Evolutionary conservation across 2,113 vertebrate genomes (phyloP).

Genomic region (Indri indri): DNA sequence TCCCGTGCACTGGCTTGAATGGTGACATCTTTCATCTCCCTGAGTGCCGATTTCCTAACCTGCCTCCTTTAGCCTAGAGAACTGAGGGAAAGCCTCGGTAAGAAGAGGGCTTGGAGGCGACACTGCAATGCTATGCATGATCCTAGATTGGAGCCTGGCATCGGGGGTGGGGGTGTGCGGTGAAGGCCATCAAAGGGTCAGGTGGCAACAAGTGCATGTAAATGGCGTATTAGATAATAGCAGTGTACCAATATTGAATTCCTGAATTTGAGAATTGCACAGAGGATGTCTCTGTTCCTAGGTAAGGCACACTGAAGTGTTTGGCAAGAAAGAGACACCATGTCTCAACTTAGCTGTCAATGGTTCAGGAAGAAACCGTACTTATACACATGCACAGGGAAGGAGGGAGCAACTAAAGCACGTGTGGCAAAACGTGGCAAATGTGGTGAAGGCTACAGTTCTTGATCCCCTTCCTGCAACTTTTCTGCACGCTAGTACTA

Average conservation of each 20-base stretch:
- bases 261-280: neutral
- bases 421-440: neutral
- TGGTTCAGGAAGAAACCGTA: neutral
- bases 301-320: neutral
- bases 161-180: neutral
- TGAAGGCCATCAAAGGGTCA: neutral
- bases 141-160: neutral
- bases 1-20: fast-evolving
- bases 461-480: neutral
- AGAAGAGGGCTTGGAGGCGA: neutral
- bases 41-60: neutral
- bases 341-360: neutral
- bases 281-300: neutral
- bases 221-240: neutral
- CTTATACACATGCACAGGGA: too few species aligned
- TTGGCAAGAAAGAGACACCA: neutral
- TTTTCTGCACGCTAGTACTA: neutral
- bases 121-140: too few species aligned
- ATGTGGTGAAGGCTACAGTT: neutral
- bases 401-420: neutral
- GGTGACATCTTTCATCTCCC: neutral
- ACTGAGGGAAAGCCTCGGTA: neutral
- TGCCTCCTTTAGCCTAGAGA: neutral
- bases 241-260: neutral
- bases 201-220: neutral